These are phyloP conservation scores for Hypotaenidia okinawae DNA, from an alignment of 2,797 vertebrate species.

Conservation along the genomic window DNA sequence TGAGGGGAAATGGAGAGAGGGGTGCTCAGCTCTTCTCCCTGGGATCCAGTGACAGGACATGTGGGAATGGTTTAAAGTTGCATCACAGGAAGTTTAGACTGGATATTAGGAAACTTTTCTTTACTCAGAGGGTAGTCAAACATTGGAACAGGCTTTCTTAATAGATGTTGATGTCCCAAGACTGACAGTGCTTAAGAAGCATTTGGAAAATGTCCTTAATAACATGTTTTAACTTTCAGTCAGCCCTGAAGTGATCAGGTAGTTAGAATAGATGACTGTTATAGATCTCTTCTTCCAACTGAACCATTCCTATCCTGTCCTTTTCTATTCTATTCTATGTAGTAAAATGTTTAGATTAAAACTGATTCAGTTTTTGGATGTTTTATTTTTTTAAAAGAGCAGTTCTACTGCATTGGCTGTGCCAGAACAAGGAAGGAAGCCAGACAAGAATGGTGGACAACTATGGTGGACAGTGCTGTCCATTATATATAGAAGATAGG, in stretches of 20 bases:
- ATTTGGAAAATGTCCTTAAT: background rate
- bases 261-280: background rate
- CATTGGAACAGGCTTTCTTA: background rate
- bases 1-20: background rate
- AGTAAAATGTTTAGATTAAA: background rate
- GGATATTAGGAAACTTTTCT: background rate
- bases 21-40: background rate
- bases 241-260: background rate
- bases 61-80: background rate
- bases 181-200: background rate
- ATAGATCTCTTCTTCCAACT: background rate
- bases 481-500: background rate
- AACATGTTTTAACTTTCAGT: background rate
- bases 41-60: background rate
- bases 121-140: background rate
- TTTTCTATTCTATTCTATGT: background rate
- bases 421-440: background rate
- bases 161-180: background rate
- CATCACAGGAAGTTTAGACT: background rate
- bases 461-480: background rate
- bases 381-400: background rate
- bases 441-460: background rate
- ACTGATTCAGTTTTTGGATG: background rate
- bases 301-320: background rate
- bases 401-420: background rate